Conservation (phyloP, 2,797 vertebrate genomes). For the Acestrorhynchus altus region DNA sequence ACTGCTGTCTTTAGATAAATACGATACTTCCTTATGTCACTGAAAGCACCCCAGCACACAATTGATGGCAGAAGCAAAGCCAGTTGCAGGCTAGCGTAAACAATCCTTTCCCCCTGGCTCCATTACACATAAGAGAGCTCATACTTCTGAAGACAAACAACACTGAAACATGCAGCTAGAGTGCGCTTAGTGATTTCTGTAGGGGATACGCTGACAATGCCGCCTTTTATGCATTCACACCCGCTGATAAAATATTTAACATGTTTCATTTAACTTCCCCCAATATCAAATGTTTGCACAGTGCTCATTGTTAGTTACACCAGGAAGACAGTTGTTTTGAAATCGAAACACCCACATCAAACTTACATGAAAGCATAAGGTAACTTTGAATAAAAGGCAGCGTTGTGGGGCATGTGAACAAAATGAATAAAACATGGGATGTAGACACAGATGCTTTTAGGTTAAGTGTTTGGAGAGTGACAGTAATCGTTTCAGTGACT, state of each 20-base stretch:
- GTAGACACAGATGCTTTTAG: constrained; percentile 53
- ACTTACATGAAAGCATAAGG: constrained; percentile 46
- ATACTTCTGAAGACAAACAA: constrained; percentile 40
- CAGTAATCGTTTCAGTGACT: constrained; percentile 45
- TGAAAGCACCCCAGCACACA: constrained; percentile 6
- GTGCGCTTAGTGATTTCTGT: constrained; percentile 39
- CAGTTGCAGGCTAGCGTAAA: constrained; percentile 28
- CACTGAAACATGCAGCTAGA: constrained; percentile 9
- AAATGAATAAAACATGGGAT: constrained; percentile 53
- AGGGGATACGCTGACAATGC: constrained; percentile 36
- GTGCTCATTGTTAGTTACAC: constrained; percentile 39
- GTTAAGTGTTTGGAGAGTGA: constrained; percentile 50
- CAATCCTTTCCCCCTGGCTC: constrained; percentile 21
- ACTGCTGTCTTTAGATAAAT: constrained; percentile 20
- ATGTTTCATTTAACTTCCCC: constrained; percentile 48
- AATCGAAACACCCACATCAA: constrained; percentile 47
- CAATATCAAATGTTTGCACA: constrained; percentile 45
- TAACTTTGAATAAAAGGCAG: constrained; percentile 29
- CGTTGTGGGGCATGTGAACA: constrained; percentile 13
- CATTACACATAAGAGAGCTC: constrained; percentile 21
- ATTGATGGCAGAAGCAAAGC: constrained; percentile 22
- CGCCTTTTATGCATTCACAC: constrained; percentile 41
- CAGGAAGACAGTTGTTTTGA: constrained; percentile 42
- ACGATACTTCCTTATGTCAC: constrained; percentile 13
- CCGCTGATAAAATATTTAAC: constrained; percentile 50